These are phyloP conservation scores for Aradophagus sp. DNA, from an alignment of 1,140 invertebrate species.

Conservation along the genomic window DNA sequence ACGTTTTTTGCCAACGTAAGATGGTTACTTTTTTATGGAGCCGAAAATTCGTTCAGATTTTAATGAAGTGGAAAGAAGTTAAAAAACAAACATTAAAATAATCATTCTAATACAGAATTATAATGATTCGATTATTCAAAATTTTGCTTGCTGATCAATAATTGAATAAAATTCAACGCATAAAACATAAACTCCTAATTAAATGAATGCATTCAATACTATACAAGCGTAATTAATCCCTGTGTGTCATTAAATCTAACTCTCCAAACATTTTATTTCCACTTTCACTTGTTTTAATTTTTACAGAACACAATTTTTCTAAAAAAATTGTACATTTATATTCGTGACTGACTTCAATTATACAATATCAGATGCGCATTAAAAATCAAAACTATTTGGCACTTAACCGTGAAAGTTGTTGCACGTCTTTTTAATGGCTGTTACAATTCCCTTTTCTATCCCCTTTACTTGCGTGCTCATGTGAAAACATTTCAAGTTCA, in stretches of 20 bases:
- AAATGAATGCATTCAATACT: no score
- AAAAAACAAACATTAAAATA: neutral
- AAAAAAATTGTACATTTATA: constrained; percentile 35
- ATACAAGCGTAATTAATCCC: no score
- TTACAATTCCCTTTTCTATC: constrained; percentile 30
- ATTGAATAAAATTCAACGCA: no score
- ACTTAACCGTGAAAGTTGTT: constrained; percentile 32
- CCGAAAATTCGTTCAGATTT: constrained; percentile 5
- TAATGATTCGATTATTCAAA: no score
- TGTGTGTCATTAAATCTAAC: constrained; percentile 25
- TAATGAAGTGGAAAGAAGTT: constrained; percentile 8
- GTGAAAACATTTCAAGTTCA: constrained; percentile 40
- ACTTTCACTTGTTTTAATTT: constrained; percentile 43
- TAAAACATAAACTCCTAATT: no score
- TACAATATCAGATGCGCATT: constrained; percentile 33
- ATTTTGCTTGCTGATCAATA: no score
- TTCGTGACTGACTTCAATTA: constrained; percentile 50
- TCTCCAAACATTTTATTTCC: constrained; percentile 42
- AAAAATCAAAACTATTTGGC: constrained; percentile 20
- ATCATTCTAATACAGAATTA: no score
- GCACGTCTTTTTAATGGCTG: constrained; percentile 15
- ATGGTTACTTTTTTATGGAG: constrained; percentile 5
- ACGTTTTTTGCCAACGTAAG: constrained; percentile 18
- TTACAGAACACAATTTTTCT: constrained; percentile 1
- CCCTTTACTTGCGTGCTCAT: constrained; percentile 23